Percentiles rank a stretch among this genome's conserved stretches.
These are phyloP conservation scores for Idaea aversata DNA, from an alignment of 2,888 invertebrate species.

Conservation along the genomic window DNA sequence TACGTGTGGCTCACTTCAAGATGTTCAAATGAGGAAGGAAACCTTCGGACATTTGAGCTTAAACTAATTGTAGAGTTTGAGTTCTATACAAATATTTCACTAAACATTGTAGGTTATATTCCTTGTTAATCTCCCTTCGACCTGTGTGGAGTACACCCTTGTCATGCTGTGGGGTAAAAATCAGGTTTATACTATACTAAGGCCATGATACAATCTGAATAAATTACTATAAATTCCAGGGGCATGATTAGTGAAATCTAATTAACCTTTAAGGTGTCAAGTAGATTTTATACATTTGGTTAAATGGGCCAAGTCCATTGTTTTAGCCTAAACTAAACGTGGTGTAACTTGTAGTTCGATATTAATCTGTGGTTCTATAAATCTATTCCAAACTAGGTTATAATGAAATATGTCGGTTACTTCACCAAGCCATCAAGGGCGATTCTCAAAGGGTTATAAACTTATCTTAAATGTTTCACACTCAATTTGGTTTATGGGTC, in stretches of 20 bases:
- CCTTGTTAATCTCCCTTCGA: no score
- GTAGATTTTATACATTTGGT: neutral
- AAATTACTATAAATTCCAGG: neutral
- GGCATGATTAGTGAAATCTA: neutral
- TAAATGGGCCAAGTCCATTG: neutral
- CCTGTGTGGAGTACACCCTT: no score
- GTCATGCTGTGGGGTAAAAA: no score
- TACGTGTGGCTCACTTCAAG: slow-evolving; percentile 34
- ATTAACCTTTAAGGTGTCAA: neutral
- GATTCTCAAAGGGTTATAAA: neutral
- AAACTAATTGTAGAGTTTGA: slow-evolving; percentile 17
- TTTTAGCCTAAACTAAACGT: neutral
- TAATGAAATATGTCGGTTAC: slow-evolving; percentile 3
- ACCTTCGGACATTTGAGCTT: slow-evolving; percentile 49
- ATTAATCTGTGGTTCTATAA: slow-evolving; percentile 8
- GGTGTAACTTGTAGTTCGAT: slow-evolving; percentile 3
- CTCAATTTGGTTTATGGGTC: neutral
- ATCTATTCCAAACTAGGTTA: no score
- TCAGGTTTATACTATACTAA: no score
- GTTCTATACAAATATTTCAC: no score
- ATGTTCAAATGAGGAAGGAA: slow-evolving; percentile 53
- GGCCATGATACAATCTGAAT: neutral
- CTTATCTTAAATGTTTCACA: neutral
- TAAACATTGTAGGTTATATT: no score
- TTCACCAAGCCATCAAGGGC: neutral